Conservation (phyloP, 2,888 invertebrate species). For the Megamerina dolium region DNA sequence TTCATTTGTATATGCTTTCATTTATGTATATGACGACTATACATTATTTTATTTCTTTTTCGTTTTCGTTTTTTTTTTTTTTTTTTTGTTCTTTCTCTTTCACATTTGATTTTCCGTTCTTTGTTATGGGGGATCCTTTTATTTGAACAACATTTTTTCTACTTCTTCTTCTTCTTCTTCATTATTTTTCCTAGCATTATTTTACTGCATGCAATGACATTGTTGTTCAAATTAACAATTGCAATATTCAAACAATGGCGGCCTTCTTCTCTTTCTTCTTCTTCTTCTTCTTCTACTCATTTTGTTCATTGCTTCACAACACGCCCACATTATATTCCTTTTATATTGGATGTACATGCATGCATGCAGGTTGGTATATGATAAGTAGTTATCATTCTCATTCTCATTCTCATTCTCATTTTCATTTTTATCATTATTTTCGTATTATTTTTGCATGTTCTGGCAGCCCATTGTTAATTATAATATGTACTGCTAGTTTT, state of each 20-base stretch:
- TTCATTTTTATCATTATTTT: conserved; percentile 30
- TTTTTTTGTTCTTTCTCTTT: too few relatives aligned
- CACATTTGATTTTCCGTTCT: too few relatives aligned
- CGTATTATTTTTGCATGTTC: conserved; percentile 22
- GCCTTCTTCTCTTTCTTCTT: not conserved
- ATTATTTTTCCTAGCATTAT: not conserved
- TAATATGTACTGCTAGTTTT: too few relatives aligned
- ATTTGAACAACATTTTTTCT: too few relatives aligned
- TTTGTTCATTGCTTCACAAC: too few relatives aligned
- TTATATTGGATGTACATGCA: too few relatives aligned
- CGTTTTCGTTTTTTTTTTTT: not conserved
- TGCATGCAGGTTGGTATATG: too few relatives aligned
- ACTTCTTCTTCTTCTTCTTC: not conserved
- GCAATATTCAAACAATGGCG: conserved; percentile 31
- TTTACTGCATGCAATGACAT: conserved; percentile 4
- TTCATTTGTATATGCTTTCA: not conserved
- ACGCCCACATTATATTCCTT: too few relatives aligned
- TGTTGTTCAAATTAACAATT: conserved; percentile 33
- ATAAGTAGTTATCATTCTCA: too few relatives aligned
- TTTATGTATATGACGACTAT: not conserved
- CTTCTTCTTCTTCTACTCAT: conserved; percentile 24
- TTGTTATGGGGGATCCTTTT: too few relatives aligned
- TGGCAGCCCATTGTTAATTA: too few relatives aligned
- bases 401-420: conserved; percentile 4
- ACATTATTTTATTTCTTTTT: not conserved